A percentile compares a stretch with the other conserved stretches of the same genome.
Evolutionary conservation across 2,888 invertebrate species (phyloP).

Genomic region (Dryomyza anilis): DNA sequence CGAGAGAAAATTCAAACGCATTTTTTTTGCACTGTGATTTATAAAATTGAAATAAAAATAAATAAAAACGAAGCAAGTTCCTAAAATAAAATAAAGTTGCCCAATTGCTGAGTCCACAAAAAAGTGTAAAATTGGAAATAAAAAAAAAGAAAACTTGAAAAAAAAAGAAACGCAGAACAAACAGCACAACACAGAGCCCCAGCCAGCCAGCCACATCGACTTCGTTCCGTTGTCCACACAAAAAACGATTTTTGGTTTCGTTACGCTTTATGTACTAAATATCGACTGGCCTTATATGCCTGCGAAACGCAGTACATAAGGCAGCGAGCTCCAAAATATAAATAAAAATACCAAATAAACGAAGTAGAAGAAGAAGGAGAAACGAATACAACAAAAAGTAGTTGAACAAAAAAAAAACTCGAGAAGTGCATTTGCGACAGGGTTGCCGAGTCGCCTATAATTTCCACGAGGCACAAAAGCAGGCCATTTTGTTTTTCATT

Average conservation of each 20-base stretch:
- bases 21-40: not conserved
- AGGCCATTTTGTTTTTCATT: no score
- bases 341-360: constrained; percentile 1
- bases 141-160: constrained; percentile 2
- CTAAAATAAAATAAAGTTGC: not conserved
- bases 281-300: constrained; percentile 31
- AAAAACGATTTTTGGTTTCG: constrained; percentile 29
- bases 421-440: constrained; percentile 8
- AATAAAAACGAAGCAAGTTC: not conserved
- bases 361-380: not conserved
- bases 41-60: not conserved
- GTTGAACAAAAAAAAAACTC: not conserved
- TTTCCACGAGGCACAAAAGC: no score
- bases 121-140: not conserved
- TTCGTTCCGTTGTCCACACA: constrained; percentile 10
- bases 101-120: not conserved
- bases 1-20: not conserved
- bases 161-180: not conserved
- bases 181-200: not conserved
- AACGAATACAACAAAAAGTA: not conserved
- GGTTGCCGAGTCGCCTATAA: not conserved
- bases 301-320: constrained; percentile 10
- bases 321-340: constrained; percentile 23
- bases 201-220: constrained; percentile 18
- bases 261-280: constrained; percentile 30